phyloP scores from a whole-genome alignment of 1,140 invertebrate species.

The Aphelenchoides besseyi region DNA sequence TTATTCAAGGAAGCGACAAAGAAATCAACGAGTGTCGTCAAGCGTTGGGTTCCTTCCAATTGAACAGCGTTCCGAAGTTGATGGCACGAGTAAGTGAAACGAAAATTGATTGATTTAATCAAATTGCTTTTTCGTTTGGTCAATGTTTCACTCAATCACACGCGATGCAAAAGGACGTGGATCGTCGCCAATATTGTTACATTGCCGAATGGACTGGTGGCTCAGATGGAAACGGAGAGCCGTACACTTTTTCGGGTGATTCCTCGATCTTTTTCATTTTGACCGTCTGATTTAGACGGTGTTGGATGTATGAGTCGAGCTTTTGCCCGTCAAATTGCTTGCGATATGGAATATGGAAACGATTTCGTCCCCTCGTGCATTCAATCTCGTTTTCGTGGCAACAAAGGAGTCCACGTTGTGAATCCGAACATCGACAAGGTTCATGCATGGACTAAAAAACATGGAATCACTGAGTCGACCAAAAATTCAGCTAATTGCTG shows the following conservation, averaged over 20 bases:
- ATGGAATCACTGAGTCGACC: constrained; percentile 26
- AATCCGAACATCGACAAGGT: constrained; percentile 35
- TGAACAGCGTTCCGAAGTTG: constrained; percentile 47
- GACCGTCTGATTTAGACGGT: no score
- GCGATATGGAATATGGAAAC: constrained; percentile 29
- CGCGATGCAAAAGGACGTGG: constrained; percentile 35
- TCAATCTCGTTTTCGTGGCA: constrained; percentile 46
- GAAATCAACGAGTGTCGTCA: constrained; percentile 30
- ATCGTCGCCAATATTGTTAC: constrained; percentile 26
- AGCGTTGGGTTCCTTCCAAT: constrained; percentile 38
- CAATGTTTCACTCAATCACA: no score
- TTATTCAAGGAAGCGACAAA: constrained; percentile 37
- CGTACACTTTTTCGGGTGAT: constrained; percentile 51
- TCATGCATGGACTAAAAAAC: constrained; percentile 38
- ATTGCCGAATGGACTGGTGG: constrained; percentile 37
- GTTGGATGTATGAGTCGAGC: constrained; percentile 39
- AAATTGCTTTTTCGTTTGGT: no score
- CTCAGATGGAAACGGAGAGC: constrained; percentile 30
- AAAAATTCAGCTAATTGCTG: background rate
- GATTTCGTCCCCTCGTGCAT: constrained; percentile 44
- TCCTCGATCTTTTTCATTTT: no score
- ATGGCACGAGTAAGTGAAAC: constrained; percentile 54
- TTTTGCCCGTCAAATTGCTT: constrained; percentile 38
- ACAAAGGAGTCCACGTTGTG: constrained; percentile 43
- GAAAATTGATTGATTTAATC: constrained; percentile 37